Evolutionary conservation across 2,113 vertebrate species (phyloP).

Genomic region (Syngnathus typhle): DNA sequence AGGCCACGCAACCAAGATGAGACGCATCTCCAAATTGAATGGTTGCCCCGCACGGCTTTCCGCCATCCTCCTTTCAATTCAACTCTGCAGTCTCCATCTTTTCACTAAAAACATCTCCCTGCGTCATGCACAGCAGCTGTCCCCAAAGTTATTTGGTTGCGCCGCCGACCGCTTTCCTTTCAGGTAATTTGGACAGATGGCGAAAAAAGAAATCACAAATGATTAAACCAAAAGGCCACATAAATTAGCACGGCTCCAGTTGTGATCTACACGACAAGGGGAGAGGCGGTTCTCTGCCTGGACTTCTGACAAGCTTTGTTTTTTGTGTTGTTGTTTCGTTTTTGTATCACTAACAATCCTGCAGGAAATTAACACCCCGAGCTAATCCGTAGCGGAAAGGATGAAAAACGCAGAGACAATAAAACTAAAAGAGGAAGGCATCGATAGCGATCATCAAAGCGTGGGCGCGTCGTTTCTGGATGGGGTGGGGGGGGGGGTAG

Average conservation of each 20-base stretch:
- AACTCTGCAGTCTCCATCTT: not conserved
- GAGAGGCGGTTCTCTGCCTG: not conserved
- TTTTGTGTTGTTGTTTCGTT: not conserved
- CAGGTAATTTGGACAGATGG: too few species aligned
- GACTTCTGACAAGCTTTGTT: not conserved
- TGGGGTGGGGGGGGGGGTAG: too few species aligned
- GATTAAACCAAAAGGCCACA: not conserved
- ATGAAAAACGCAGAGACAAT: slow-evolving; percentile 27
- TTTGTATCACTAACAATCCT: slow-evolving; percentile 29
- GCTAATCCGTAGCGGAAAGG: slow-evolving; percentile 42
- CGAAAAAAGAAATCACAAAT: not conserved
- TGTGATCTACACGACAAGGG: slow-evolving; percentile 27
- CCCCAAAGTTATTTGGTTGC: not conserved
- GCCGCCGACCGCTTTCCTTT: too few species aligned
- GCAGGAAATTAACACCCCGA: slow-evolving; percentile 40
- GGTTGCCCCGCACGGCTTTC: slow-evolving; percentile 29
- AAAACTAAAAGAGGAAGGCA: slow-evolving; percentile 14
- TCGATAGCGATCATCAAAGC: slow-evolving; percentile 2
- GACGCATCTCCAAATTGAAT: slow-evolving; percentile 39
- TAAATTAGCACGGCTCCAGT: slow-evolving; percentile 38
- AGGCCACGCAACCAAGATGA: slow-evolving; percentile 31
- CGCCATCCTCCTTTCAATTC: slow-evolving; percentile 23
- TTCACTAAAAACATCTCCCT: not conserved
- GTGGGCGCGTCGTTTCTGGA: not conserved
- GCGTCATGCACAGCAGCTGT: too few species aligned